These are phyloP conservation scores for Homarus gammarus DNA, from an alignment of 2,888 invertebrate species.

Conservation along the genomic window DNA sequence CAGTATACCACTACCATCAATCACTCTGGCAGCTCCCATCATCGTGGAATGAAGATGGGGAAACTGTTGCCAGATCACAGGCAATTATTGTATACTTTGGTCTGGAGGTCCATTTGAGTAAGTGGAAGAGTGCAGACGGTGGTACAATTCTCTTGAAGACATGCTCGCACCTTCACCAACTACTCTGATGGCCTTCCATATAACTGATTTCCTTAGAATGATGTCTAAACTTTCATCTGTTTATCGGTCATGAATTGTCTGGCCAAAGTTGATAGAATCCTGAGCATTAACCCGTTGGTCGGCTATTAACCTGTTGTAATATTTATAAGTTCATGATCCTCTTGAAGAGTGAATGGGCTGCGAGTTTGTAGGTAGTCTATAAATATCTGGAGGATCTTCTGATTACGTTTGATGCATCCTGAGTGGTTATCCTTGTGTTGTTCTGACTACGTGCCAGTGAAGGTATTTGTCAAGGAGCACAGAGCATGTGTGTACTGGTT, in stretches of 20 bases:
- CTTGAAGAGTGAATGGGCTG: neutral
- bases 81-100: neutral
- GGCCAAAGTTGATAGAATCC: neutral
- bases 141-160: neutral
- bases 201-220: neutral
- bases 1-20: too few species aligned
- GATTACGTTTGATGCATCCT: neutral
- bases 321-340: neutral
- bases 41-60: neutral
- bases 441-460: conserved; percentile 5
- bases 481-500: neutral
- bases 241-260: neutral
- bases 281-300: neutral
- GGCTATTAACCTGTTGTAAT: conserved; percentile 1
- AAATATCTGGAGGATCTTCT: conserved; percentile 4
- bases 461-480: neutral
- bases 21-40: too few species aligned
- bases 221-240: neutral
- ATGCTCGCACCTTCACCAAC: neutral
- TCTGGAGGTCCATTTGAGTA: neutral
- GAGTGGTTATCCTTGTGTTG: neutral
- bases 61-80: neutral
- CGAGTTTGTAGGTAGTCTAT: neutral
- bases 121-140: neutral
- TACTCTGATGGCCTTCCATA: neutral